Percentiles rank a stretch among this genome's conserved stretches.
phyloP scores from a whole-genome alignment of 2,113 vertebrate species.

The Nibea albiflora region DNA sequence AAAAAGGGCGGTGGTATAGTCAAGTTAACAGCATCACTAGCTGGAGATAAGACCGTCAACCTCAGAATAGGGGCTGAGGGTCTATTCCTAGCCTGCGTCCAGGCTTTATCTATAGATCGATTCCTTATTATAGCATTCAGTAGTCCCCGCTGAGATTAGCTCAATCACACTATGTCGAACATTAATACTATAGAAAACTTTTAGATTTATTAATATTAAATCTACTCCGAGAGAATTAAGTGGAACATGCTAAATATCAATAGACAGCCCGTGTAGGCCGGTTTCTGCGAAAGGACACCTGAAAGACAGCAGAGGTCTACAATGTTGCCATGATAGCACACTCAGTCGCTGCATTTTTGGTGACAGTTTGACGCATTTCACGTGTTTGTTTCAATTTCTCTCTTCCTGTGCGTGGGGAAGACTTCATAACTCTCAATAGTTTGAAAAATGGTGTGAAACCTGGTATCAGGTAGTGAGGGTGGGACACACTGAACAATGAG shows the following conservation, averaged over 20 bases:
- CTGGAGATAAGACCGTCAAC: background rate
- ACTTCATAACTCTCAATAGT: background rate
- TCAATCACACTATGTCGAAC: background rate
- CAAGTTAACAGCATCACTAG: background rate
- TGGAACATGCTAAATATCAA: background rate
- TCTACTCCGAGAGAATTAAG: background rate
- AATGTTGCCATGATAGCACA: background rate
- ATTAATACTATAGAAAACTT: background rate
- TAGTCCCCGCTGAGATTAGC: background rate
- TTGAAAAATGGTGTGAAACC: too few relatives aligned
- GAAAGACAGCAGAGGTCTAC: too few relatives aligned
- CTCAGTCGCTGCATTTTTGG: background rate
- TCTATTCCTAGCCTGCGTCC: background rate
- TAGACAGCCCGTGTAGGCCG: background rate
- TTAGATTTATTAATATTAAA: background rate
- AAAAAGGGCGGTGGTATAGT: background rate
- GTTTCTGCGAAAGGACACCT: background rate
- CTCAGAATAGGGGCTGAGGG: background rate
- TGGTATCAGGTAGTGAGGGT: background rate
- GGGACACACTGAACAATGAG: background rate
- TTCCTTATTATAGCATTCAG: background rate
- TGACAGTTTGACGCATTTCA: background rate
- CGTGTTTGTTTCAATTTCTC: background rate
- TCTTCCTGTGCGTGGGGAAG: background rate
- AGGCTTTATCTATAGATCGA: background rate